phyloP scores from a whole-genome alignment of 2,113 vertebrate species.

The Coptodon bakossiorum region DNA sequence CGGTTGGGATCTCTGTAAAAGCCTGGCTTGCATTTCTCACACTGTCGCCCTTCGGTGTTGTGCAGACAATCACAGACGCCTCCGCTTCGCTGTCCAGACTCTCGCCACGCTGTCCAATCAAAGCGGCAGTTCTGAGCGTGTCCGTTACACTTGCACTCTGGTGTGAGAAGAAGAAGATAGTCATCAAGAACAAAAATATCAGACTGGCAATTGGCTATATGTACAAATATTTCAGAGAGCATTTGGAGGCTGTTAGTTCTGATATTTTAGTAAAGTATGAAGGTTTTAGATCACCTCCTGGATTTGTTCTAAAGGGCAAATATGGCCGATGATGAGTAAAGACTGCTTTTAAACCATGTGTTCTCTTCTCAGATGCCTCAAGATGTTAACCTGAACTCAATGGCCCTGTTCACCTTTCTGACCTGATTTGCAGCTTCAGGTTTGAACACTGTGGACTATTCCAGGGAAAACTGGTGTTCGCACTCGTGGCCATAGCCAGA shows the following conservation, averaged over 20 bases:
- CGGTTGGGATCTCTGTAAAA: slow-evolving; percentile 85
- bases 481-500: neutral
- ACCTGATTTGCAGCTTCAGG: neutral
- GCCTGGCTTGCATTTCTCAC: slow-evolving; percentile 83
- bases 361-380: neutral
- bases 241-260: neutral
- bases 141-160: slow-evolving; percentile 93
- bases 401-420: neutral
- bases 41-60: slow-evolving; percentile 88
- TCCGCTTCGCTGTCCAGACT: slow-evolving; percentile 84
- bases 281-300: neutral
- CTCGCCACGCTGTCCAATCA: slow-evolving; percentile 80
- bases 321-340: neutral
- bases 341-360: neutral
- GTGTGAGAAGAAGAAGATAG: neutral
- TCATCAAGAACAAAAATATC: neutral
- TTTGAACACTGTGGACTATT: neutral
- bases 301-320: neutral
- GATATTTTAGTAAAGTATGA: neutral
- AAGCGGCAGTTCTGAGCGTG: slow-evolving; percentile 89
- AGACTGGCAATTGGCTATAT: neutral
- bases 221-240: neutral
- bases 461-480: neutral
- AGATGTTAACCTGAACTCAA: neutral
- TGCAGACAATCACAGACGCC: slow-evolving; percentile 90